A percentile compares a stretch with the other conserved stretches of the same genome.
phyloP scores from a whole-genome alignment of 1,140 invertebrate genomes.

The Bombus terrestris region DNA sequence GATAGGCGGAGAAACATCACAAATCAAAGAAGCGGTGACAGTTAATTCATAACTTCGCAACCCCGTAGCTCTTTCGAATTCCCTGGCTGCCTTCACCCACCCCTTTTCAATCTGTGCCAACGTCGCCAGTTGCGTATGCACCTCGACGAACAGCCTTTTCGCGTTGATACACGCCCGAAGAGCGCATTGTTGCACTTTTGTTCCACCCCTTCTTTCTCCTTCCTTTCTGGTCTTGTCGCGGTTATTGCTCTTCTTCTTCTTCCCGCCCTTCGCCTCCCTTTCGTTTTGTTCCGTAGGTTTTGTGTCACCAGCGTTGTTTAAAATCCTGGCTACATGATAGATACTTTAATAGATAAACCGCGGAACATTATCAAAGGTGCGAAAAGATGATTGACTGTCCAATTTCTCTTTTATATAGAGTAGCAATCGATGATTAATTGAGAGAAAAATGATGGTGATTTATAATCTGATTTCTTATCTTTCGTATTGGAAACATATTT shows the following conservation, averaged over 20 bases:
- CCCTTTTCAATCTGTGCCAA: conserved; percentile 65
- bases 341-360: neutral
- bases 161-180: conserved; percentile 28
- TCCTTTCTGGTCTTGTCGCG: conserved; percentile 12
- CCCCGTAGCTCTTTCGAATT: conserved; percentile 40
- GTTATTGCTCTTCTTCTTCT: neutral
- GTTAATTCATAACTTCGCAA: conserved; percentile 75
- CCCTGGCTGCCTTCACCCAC: conserved; percentile 24
- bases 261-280: neutral
- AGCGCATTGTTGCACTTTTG: conserved; percentile 58
- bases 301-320: neutral
- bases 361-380: neutral
- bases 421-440: neutral
- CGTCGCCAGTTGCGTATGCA: conserved; percentile 66
- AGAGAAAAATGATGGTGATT: neutral
- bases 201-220: conserved; percentile 31
- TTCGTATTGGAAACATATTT: neutral
- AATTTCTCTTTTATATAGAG: neutral
- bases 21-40: conserved; percentile 74
- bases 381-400: neutral
- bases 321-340: neutral
- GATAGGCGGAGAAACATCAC: conserved; percentile 59
- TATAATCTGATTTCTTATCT: neutral
- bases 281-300: neutral
- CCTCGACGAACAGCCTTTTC: conserved; percentile 36